A percentile compares a stretch with the other conserved stretches of the same genome.
phyloP scores from a whole-genome alignment of 2,888 invertebrate species.

The Melanostoma mellinum region DNA sequence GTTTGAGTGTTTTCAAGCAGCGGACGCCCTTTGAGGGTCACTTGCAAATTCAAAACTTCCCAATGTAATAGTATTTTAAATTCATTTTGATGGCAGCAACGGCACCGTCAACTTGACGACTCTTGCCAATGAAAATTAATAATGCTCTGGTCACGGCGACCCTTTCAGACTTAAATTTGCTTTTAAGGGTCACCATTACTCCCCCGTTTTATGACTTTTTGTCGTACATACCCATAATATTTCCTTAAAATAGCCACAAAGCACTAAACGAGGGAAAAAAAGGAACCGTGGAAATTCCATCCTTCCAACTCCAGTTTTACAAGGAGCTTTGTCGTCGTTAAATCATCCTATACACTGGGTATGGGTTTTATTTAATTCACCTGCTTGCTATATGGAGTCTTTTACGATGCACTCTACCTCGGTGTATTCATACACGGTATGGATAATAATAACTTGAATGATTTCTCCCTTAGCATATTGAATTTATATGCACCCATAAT shows the following conservation, averaged over 20 bases:
- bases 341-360: slow-evolving; percentile 41
- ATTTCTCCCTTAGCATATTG: slow-evolving; percentile 25
- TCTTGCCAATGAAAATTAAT: slow-evolving; percentile 61
- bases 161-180: slow-evolving; percentile 65
- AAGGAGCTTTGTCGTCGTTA: slow-evolving; percentile 49
- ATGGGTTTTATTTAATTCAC: slow-evolving; percentile 54
- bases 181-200: slow-evolving; percentile 61
- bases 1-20: slow-evolving; percentile 48
- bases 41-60: slow-evolving; percentile 60
- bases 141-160: slow-evolving; percentile 52
- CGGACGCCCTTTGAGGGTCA: slow-evolving; percentile 55
- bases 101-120: slow-evolving; percentile 10
- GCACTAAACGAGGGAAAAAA: slow-evolving; percentile 27
- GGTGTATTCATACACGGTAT: slow-evolving; percentile 39
- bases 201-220: slow-evolving; percentile 56
- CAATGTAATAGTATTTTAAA: slow-evolving; percentile 60
- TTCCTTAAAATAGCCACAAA: slow-evolving; percentile 29
- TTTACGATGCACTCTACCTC: slow-evolving; percentile 63
- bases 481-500: slow-evolving; percentile 41
- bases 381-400: slow-evolving; percentile 40
- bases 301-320: slow-evolving; percentile 5
- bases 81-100: slow-evolving; percentile 45
- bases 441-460: slow-evolving; percentile 66
- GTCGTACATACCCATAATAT: slow-evolving; percentile 45
- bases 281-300: slow-evolving; percentile 17